phyloP scores from a whole-genome alignment of 2,113 vertebrate genomes.

The Microtus richardsoni region DNA sequence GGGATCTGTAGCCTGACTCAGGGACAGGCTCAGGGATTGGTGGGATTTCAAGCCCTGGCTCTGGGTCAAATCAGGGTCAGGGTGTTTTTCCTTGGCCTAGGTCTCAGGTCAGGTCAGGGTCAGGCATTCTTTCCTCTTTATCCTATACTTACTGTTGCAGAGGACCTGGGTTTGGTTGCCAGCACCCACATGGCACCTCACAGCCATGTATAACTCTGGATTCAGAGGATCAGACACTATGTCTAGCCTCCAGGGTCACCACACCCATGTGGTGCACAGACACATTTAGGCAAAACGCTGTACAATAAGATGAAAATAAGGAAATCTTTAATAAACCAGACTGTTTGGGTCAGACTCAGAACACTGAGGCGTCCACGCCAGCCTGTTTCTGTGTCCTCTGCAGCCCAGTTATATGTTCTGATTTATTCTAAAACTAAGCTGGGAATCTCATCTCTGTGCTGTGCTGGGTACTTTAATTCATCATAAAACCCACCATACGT shows the following conservation, averaged over 20 bases:
- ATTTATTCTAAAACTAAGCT: conserved; percentile 35
- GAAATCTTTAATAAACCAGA: neutral
- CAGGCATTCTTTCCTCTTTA: neutral
- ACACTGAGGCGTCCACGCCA: neutral
- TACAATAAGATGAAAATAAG: neutral
- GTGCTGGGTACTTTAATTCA: neutral
- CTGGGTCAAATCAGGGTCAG: too few relatives aligned
- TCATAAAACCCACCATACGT: neutral
- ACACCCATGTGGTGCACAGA: neutral
- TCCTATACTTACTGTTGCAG: neutral
- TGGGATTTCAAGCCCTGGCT: neutral
- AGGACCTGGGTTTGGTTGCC: neutral
- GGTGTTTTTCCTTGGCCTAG: too few relatives aligned
- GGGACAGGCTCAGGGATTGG: too few relatives aligned
- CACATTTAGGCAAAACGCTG: neutral
- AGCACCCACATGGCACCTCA: neutral
- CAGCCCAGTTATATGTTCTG: neutral
- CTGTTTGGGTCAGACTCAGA: neutral
- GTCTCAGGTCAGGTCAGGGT: neutral
- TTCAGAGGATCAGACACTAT: neutral
- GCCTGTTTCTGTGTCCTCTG: neutral
- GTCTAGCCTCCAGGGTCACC: too few relatives aligned
- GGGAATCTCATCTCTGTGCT: neutral
- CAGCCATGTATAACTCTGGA: neutral
- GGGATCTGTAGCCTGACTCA: neutral